Percentiles rank a stretch among this genome's conserved stretches.
These are phyloP conservation scores for Dendroctonus ponderosae DNA, from an alignment of 1,140 invertebrate genomes.

Conservation along the genomic window DNA sequence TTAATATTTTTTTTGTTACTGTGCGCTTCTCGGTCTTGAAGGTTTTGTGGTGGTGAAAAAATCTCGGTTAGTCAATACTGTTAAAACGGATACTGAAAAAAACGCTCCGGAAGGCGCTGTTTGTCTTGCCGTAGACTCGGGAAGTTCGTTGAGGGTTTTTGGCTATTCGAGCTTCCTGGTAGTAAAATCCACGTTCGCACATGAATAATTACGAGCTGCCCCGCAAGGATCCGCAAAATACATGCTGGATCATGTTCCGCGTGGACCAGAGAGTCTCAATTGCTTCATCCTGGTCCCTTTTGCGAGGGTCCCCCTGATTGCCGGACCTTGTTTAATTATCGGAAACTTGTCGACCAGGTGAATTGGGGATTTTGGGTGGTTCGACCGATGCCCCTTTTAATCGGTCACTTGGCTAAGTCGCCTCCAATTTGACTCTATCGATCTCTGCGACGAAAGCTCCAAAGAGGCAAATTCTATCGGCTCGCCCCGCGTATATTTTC, in stretches of 20 bases:
- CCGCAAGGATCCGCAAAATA: constrained; percentile 9
- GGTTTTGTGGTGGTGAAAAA: too few species aligned
- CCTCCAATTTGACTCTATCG: too few species aligned
- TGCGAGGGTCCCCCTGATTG: constrained; percentile 32
- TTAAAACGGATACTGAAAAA: too few species aligned
- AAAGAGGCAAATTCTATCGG: too few species aligned
- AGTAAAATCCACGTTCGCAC: not conserved
- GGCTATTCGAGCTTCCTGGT: not conserved
- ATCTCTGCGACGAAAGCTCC: too few species aligned
- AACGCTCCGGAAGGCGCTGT: too few species aligned
- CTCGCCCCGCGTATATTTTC: not conserved
- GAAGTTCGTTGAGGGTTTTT: not conserved
- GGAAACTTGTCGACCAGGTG: constrained; percentile 29
- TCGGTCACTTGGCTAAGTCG: constrained; percentile 8
- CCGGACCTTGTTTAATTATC: constrained; percentile 43
- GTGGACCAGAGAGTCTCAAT: constrained; percentile 17
- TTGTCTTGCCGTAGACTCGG: not conserved
- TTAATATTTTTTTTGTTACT: too few species aligned
- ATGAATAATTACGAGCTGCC: constrained; percentile 29
- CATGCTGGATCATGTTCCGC: constrained; percentile 17
- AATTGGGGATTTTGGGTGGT: constrained; percentile 11
- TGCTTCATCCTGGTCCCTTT: constrained; percentile 5
- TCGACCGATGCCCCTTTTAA: not conserved
- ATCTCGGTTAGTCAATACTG: too few species aligned
- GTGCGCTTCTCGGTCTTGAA: too few species aligned